Base-by-base conservation (phyloP, 2,888 invertebrate species). In the Nysson spinosus region DNA sequence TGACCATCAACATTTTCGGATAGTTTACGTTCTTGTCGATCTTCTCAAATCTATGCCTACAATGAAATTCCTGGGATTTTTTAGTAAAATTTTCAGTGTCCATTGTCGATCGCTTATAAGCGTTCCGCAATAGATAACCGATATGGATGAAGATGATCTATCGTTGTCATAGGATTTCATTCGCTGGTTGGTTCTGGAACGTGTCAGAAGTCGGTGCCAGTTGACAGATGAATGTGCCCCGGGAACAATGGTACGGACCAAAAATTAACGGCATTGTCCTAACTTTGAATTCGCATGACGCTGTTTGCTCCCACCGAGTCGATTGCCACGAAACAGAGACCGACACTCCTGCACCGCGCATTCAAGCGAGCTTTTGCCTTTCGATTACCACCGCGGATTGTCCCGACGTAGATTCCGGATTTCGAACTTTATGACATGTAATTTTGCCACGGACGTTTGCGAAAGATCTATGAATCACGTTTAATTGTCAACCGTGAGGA, bases 211-310 rank as follows among this genome's bases (percentile, higher is more conserved):
- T 76, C 76, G 71, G 74, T 75, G 72, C 69, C 69, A 75, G 80
- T 84, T 85, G 85, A 86, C 85, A 82, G 86, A 87, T 86, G 86
- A 86, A 86, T 85, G 78, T 82, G 78, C 74, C 73, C 35, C 44
- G 65, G 63, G 83, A 84, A 87, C 87, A 86, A 87, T 87, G 76
- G 83, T 69, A 75, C 76, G 79, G 81, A 69, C 83, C 85, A 86
- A 87, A 87, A 87, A 87, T 86, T 85, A 84, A 84, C 83, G 83
- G 82, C 85, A 87, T 87, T 87, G 86, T 87, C 83, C 83, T 78
- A 86, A 86, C 84, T 87, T 85, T 77, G 83, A 73, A 78, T 82
- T 78, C 77, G 75, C 77, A 72, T 70, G 76, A 70, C 61, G 57
- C 61, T 75, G 72, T 75, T 71, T 68, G 71, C 71, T 72, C 66